Base-by-base conservation (phyloP, 1,140 invertebrate genomes). In the Lucilia sericata region DNA sequence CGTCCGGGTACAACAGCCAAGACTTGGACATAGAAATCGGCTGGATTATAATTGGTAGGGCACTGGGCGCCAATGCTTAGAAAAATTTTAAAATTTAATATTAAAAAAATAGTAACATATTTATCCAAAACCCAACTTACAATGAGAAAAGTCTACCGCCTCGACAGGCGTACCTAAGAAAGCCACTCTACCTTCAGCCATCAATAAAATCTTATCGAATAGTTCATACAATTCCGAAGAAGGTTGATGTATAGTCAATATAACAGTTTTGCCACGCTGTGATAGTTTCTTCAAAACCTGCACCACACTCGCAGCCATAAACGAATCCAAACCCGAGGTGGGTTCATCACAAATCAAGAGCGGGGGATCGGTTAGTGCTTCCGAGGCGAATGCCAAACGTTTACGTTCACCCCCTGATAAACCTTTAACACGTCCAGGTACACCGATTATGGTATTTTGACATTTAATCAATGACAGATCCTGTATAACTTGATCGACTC, bases 291-390 rank as follows among this genome's bases (percentile, higher is more conserved):
- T 96, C 84, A 98, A 91, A 85, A 97, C 95, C 88, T 95, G 95
- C 17, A 99, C 94, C 19, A 99, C 96, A 90, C 97, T 98, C 91
- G 96, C 93, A 0, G 94, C 98, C 95, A 96, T 97, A 85, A 95
- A 96, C 0, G 96, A 96, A 89, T 97, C 96, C 75, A 97, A 91
- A 9, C 96, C 96, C 0, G 96, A 98, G 0, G 98, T 99, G 2
- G 98, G 98, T 89, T 99, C 98, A 90, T 99, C 98, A 91, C 98
- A 99, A 89, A 99, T 98, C 93, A 99, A 94, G 51, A 99, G 91
- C 2, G 97, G 95, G 2, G 98, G 98, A 92, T 99, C 96, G 0
- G 97, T 99, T 25, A 99, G 92, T 76, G 98, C 96, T 93, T 99
- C 98, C 0, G 97, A 97, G 42, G 98, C 98, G 91, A 99, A 99